Conservation (phyloP, 1,140 invertebrate genomes). For the Nephila pilipes region DNA sequence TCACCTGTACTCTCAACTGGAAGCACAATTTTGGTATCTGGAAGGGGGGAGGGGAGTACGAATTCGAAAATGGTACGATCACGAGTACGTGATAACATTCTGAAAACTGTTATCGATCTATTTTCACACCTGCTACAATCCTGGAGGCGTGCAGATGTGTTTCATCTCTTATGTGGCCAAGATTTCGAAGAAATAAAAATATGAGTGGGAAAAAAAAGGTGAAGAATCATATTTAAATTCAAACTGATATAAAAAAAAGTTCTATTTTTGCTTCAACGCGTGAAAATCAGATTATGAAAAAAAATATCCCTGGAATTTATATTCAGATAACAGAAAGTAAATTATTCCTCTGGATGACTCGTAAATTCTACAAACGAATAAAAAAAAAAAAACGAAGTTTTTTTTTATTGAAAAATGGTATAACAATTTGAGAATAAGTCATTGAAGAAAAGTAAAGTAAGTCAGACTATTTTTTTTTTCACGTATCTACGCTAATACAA, state of each 20-base stretch:
- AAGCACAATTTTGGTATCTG: background rate
- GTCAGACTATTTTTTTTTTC: too few relatives aligned
- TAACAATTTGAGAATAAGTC: too few relatives aligned
- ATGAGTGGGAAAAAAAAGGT: background rate
- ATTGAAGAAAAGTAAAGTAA: too few relatives aligned
- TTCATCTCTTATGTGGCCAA: background rate
- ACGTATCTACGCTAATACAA: too few relatives aligned
- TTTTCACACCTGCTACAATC: conserved; percentile 47
- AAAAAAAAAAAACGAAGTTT: too few relatives aligned
- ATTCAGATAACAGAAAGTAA: too few relatives aligned
- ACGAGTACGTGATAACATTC: conserved; percentile 44
- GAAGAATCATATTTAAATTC: conserved; percentile 2
- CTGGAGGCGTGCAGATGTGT: conserved; percentile 17
- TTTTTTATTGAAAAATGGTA: too few relatives aligned
- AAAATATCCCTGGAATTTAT: too few relatives aligned
- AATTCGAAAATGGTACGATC: conserved; percentile 28
- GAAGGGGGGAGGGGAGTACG: background rate
- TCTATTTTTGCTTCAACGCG: too few relatives aligned
- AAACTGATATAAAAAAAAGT: background rate
- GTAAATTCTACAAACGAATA: too few relatives aligned
- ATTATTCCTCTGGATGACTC: too few relatives aligned
- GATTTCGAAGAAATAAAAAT: background rate
- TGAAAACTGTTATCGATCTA: conserved; percentile 46
- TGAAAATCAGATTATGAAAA: too few relatives aligned
- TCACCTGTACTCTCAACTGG: background rate